phyloP scores from a whole-genome alignment of 2,113 vertebrate species.

The Pungitius pungitius region DNA sequence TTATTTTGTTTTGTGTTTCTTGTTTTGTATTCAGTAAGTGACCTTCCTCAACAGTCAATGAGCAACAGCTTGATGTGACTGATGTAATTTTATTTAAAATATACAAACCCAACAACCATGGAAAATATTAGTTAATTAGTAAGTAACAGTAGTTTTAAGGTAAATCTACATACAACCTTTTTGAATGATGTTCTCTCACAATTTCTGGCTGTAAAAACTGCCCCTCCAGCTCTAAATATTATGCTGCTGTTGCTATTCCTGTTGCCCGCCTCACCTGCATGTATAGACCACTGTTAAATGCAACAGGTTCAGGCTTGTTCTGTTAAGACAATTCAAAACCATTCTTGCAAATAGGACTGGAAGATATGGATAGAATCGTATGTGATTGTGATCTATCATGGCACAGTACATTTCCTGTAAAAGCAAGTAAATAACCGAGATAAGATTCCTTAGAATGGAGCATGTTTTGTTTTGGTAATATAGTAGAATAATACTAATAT shows the following conservation, averaged over 20 bases:
- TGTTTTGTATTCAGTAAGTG: background rate
- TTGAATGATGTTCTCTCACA: background rate
- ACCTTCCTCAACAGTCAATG: background rate
- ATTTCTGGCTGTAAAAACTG: slow-evolving; percentile 36
- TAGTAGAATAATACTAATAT: too few species aligned
- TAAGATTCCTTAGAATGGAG: background rate
- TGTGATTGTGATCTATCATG: background rate
- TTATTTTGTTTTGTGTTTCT: background rate
- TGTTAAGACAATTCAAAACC: slow-evolving; percentile 24
- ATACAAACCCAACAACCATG: background rate
- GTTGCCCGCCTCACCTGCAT: slow-evolving; percentile 14
- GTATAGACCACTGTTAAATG: slow-evolving; percentile 23
- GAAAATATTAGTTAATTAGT: background rate
- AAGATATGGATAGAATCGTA: slow-evolving; percentile 1
- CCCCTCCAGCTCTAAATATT: slow-evolving; percentile 6
- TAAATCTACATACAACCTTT: slow-evolving; percentile 5
- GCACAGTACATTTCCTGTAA: background rate
- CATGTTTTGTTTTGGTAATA: background rate
- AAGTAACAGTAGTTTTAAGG: background rate
- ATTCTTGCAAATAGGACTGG: slow-evolving; percentile 18
- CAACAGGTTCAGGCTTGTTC: slow-evolving; percentile 41
- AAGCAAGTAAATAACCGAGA: background rate
- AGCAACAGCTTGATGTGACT: background rate
- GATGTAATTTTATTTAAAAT: background rate
- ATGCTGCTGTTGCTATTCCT: slow-evolving; percentile 19